Conservation (phyloP, 2,797 vertebrate genomes). For the Sebastes baramenuke region DNA sequence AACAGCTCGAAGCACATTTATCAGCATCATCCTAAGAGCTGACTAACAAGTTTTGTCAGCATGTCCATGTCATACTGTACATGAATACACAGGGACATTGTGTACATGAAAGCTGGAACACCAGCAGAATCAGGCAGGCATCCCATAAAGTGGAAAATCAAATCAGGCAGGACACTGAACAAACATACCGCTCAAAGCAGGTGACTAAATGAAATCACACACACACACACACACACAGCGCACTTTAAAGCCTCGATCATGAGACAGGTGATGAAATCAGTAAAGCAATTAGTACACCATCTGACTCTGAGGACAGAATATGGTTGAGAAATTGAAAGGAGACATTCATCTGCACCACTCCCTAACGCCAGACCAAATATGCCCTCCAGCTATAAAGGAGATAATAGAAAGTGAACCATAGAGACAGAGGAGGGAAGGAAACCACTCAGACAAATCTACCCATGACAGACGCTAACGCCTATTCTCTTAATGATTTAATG, state of each 20-base stretch:
- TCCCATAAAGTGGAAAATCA: constrained; percentile 23
- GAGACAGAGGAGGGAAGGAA: not conserved
- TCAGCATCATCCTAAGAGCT: not conserved
- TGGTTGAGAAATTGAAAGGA: not conserved
- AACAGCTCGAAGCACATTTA: not conserved
- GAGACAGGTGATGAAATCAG: constrained; percentile 29
- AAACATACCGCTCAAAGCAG: constrained; percentile 6
- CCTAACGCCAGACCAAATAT: not conserved
- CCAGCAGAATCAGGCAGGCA: not conserved
- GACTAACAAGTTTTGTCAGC: not conserved
- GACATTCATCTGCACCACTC: not conserved
- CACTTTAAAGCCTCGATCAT: constrained; percentile 26
- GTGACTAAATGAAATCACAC: constrained; percentile 19
- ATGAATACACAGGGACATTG: constrained; percentile 3
- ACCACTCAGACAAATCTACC: not conserved
- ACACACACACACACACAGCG: not conserved
- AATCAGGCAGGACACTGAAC: constrained; percentile 10
- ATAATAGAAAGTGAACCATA: not conserved
- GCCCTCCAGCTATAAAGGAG: not conserved
- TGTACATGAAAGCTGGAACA: not conserved
- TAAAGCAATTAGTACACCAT: constrained; percentile 3
- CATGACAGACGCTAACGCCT: not conserved
- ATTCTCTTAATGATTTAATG: not conserved
- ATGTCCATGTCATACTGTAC: not conserved
- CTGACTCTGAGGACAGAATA: constrained; percentile 4